Evolutionary conservation across 2,888 invertebrate species (phyloP).

Genomic region (Andrena minutula): DNA sequence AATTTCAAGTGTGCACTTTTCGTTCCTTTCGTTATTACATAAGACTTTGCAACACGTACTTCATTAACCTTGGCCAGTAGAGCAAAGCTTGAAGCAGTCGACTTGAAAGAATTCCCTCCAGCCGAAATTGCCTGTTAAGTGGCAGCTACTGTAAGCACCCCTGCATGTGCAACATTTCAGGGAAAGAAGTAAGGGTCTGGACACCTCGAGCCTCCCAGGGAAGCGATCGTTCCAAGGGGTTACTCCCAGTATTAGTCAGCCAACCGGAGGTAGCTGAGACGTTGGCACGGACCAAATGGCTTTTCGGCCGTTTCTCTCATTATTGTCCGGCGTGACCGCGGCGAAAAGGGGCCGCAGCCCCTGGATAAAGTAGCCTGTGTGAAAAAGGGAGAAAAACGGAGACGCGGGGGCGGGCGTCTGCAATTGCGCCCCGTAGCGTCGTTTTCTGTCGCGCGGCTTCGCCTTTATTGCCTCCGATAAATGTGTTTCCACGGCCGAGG

Average conservation of each 20-base stretch:
- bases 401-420: slow-evolving; percentile 1
- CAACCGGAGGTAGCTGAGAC: neutral
- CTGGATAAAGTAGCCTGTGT: slow-evolving; percentile 7
- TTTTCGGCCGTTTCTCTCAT: slow-evolving; percentile 17
- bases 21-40: neutral
- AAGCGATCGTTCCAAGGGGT: neutral
- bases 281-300: slow-evolving; percentile 1
- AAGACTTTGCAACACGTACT: too few species aligned
- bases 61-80: too few species aligned
- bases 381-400: slow-evolving; percentile 1
- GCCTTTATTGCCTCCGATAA: slow-evolving; percentile 68
- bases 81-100: too few species aligned
- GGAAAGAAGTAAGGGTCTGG: too few species aligned
- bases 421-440: slow-evolving; percentile 51
- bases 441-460: slow-evolving; percentile 48
- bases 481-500: slow-evolving; percentile 59
- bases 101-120: neutral
- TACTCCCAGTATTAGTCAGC: neutral
- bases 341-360: neutral
- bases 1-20: neutral
- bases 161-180: neutral
- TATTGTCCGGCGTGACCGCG: slow-evolving; percentile 22
- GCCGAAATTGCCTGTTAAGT: neutral
- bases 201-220: too few species aligned
- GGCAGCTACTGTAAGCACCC: neutral